A percentile compares a stretch with the other conserved stretches of the same genome.
Conservation (phyloP, 2,113 vertebrate species). For the Amia ocellicauda region DNA sequence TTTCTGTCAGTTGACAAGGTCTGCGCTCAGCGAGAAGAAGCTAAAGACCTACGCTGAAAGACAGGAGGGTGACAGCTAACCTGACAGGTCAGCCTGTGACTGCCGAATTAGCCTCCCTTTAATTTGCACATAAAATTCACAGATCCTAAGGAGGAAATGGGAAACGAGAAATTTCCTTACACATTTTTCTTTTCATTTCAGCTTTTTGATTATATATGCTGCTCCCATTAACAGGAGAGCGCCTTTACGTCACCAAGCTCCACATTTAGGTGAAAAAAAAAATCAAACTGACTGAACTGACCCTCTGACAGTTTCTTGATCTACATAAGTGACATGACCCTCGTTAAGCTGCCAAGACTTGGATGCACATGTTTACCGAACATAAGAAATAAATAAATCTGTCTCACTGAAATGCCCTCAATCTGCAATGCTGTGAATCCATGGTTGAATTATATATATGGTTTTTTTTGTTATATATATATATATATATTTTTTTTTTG, state of each 20-base stretch:
- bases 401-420: neutral
- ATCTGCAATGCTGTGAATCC: neutral
- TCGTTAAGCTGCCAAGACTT: constrained; percentile 80
- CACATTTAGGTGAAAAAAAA: constrained; percentile 73
- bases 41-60: constrained; percentile 78
- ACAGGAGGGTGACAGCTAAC: constrained; percentile 84
- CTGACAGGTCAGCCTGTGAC: constrained; percentile 85
- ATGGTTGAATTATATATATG: neutral
- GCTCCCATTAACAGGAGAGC: constrained; percentile 78
- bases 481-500: constrained; percentile 4
- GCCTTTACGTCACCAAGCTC: constrained; percentile 77
- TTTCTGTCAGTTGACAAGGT: constrained; percentile 87
- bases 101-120: constrained; percentile 81
- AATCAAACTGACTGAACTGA: constrained; percentile 68
- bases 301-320: constrained; percentile 79
- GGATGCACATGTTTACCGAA: constrained; percentile 75
- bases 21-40: constrained; percentile 79
- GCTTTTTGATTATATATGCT: constrained; percentile 73
- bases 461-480: neutral
- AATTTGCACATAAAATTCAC: constrained; percentile 82
- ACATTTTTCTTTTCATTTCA: constrained; percentile 72
- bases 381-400: constrained; percentile 27
- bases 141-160: constrained; percentile 79
- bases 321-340: constrained; percentile 80
- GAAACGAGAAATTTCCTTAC: constrained; percentile 75